Percentiles rank a stretch among this genome's conserved stretches.
Evolutionary conservation across 1,140 invertebrate genomes (phyloP).

Genomic region (Neodiprion pinetum): DNA sequence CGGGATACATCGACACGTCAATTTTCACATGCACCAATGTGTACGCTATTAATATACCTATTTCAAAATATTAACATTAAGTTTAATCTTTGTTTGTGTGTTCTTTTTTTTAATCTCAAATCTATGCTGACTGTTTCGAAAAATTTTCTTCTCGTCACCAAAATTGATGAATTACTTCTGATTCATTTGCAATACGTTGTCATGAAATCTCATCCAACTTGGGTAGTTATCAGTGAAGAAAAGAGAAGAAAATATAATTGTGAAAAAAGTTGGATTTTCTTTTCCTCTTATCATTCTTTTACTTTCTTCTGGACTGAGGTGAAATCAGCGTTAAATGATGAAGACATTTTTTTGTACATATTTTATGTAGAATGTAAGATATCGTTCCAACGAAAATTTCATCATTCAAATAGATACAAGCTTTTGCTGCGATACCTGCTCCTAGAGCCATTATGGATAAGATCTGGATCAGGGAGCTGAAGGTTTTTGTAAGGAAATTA

Average conservation of each 20-base stretch:
- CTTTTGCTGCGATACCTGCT: constrained; percentile 24
- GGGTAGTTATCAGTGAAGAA: too few relatives aligned
- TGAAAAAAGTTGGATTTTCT: too few relatives aligned
- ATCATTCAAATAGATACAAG: neutral
- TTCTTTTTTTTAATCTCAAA: neutral
- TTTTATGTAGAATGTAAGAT: neutral
- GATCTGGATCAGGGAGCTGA: constrained; percentile 26
- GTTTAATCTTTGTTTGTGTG: constrained; percentile 11
- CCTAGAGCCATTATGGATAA: constrained; percentile 26
- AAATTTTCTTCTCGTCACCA: too few relatives aligned
- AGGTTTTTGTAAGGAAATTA: constrained; percentile 17
- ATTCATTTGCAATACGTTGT: too few relatives aligned
- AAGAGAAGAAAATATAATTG: too few relatives aligned
- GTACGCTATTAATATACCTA: constrained; percentile 29
- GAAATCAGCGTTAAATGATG: too few relatives aligned
- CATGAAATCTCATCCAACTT: too few relatives aligned
- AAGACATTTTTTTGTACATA: too few relatives aligned
- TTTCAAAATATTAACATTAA: neutral
- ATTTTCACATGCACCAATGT: constrained; percentile 8
- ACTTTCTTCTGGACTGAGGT: too few relatives aligned
- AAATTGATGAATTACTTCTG: too few relatives aligned
- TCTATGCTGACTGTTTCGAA: too few relatives aligned
- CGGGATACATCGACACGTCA: neutral
- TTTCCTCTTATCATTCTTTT: too few relatives aligned
- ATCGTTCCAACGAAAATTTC: neutral